phyloP scores from a whole-genome alignment of 2,797 vertebrate genomes.

The Bradypodion pumilum region DNA sequence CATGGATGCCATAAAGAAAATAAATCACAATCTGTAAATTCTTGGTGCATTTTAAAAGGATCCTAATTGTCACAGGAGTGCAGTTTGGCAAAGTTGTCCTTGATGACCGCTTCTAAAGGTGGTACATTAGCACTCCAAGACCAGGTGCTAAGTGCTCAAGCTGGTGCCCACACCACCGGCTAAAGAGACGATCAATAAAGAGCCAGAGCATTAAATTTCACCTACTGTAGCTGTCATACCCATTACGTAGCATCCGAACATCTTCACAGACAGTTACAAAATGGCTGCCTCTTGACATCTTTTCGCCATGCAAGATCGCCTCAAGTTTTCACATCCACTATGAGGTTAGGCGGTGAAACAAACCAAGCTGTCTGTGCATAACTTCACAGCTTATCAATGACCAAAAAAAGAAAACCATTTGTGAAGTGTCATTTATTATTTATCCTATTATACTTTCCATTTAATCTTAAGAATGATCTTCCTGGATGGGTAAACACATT shows the following conservation, averaged over 20 bases:
- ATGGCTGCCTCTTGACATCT: slow-evolving; percentile 60
- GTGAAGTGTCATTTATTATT: slow-evolving; percentile 14
- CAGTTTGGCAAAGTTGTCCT: slow-evolving; percentile 64
- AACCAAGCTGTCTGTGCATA: neutral
- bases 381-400: slow-evolving; percentile 29
- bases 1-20: slow-evolving; percentile 29
- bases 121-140: slow-evolving; percentile 78
- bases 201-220: slow-evolving; percentile 85
- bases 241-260: slow-evolving; percentile 62
- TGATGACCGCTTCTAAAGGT: slow-evolving; percentile 72
- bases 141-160: slow-evolving; percentile 69
- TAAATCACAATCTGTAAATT: neutral
- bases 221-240: slow-evolving; percentile 73
- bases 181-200: slow-evolving; percentile 80
- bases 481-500: neutral
- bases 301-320: slow-evolving; percentile 45
- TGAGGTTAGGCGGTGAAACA: neutral
- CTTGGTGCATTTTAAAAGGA: neutral
- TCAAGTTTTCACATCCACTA: slow-evolving; percentile 41
- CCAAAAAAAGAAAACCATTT: neutral
- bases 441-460: neutral
- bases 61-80: slow-evolving; percentile 22
- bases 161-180: slow-evolving; percentile 52
- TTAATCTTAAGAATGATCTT: neutral
- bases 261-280: slow-evolving; percentile 61